Conservation (phyloP, 2,888 invertebrate genomes). For the Lymantria monacha region DNA sequence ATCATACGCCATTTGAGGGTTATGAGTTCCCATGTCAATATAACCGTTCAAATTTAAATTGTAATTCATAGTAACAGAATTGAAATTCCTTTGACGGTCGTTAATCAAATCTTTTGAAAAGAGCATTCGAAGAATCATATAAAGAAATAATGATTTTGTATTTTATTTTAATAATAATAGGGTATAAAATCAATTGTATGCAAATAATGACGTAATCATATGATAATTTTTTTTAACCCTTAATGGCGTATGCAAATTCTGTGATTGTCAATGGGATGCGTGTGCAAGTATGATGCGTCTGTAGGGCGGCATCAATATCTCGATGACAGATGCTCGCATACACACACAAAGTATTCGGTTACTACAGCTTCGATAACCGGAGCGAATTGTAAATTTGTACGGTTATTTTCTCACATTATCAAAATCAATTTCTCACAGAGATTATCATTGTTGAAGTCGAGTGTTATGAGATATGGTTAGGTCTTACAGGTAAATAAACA, state of each 20-base stretch:
- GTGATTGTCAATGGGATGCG: conserved; percentile 44
- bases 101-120: conserved; percentile 36
- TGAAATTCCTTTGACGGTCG: conserved; percentile 1
- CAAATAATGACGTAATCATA: conserved; percentile 38
- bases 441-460: not conserved
- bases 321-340: conserved; percentile 74
- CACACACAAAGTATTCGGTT: conserved; percentile 63
- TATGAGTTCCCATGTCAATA: conserved; percentile 51
- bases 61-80: conserved; percentile 1
- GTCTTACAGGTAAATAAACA: too few relatives aligned
- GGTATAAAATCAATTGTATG: conserved; percentile 22
- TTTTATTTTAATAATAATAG: conserved; percentile 15
- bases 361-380: conserved; percentile 35
- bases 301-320: conserved; percentile 64
- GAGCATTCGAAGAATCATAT: conserved; percentile 44
- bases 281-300: conserved; percentile 41
- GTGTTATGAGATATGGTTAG: too few relatives aligned
- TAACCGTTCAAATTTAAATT: conserved; percentile 20
- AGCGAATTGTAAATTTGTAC: conserved; percentile 24
- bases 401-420: conserved; percentile 15
- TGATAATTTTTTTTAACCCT: conserved; percentile 66
- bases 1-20: conserved; percentile 74
- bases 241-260: conserved; percentile 76
- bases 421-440: not conserved
- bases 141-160: conserved; percentile 14